Evolutionary conservation across 35 echinoderm and acorn worm genomes (phyloP).

Genomic region (Ophiothrix spiculata): DNA sequence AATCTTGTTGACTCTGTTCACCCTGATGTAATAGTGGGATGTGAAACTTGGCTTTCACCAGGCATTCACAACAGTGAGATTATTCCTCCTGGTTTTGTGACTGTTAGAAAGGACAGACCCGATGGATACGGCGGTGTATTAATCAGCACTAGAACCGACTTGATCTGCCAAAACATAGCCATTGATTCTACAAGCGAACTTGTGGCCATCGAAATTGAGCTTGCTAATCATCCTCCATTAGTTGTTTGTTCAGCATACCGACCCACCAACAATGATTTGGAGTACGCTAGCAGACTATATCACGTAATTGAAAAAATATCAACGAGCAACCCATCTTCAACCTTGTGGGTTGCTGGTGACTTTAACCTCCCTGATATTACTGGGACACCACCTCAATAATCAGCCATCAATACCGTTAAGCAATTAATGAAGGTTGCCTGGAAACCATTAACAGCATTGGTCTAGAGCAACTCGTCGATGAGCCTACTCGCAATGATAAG

Average conservation of each 20-base stretch:
- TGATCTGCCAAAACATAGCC: not conserved
- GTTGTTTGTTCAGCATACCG: slow-evolving; percentile 13
- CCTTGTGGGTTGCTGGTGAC: slow-evolving; percentile 36
- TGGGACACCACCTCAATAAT: slow-evolving; percentile 11
- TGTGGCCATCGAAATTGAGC: slow-evolving; percentile 21
- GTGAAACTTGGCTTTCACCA: slow-evolving; percentile 30
- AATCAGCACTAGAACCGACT: slow-evolving; percentile 23
- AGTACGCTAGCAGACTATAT: slow-evolving; percentile 2
- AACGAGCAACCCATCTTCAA: slow-evolving; percentile 12
- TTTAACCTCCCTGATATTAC: slow-evolving; percentile 38
- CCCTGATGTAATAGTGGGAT: slow-evolving; percentile 21
- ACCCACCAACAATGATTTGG: slow-evolving; percentile 30
- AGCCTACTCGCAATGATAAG: slow-evolving; percentile 23
- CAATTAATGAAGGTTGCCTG: slow-evolving; percentile 29
- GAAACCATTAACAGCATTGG: slow-evolving; percentile 23
- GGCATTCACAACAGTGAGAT: not conserved
- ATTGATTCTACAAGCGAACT: slow-evolving; percentile 5
- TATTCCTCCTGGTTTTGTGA: not conserved
- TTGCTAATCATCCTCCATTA: slow-evolving; percentile 10
- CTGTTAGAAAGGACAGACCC: not conserved
- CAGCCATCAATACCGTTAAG: slow-evolving; percentile 13
- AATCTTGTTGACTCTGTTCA: not conserved
- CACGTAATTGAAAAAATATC: slow-evolving; percentile 13
- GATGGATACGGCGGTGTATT: slow-evolving; percentile 23
- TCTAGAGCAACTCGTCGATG: slow-evolving; percentile 22